Evolutionary conservation across 2,888 invertebrate species (phyloP).

Genomic region (Rapana venosa): DNA sequence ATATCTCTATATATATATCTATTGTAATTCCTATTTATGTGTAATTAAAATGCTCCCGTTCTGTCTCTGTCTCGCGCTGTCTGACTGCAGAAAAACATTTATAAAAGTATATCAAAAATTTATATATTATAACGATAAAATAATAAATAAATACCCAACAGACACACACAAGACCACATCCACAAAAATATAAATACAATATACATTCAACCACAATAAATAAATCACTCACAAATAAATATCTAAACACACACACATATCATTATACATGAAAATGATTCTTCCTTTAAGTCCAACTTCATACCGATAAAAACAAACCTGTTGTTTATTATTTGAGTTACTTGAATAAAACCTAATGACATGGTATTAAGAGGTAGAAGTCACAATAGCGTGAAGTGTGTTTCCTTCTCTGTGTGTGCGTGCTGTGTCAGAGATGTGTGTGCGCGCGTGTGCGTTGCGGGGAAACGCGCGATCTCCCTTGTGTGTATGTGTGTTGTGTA

Average conservation of each 20-base stretch:
- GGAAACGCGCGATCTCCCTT: neutral
- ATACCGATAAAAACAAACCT: neutral
- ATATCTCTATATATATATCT: neutral
- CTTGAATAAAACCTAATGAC: neutral
- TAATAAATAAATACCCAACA: neutral
- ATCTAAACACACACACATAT: neutral
- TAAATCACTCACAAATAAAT: too few species aligned
- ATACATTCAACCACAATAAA: too few species aligned
- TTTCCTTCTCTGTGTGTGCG: neutral
- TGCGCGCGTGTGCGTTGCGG: neutral
- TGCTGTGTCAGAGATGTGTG: neutral
- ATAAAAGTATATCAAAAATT: too few species aligned
- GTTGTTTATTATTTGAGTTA: neutral
- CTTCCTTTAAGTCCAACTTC: neutral
- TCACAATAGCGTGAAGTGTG: neutral
- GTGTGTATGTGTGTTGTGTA: conserved; percentile 5
- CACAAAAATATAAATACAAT: neutral
- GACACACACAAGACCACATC: too few species aligned
- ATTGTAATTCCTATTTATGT: too few species aligned
- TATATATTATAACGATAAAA: too few species aligned
- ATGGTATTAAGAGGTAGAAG: neutral
- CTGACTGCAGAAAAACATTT: too few species aligned
- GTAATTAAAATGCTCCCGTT: too few species aligned
- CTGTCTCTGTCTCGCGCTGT: too few species aligned
- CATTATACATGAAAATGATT: neutral